Percentiles rank a stretch among this genome's conserved stretches.
These are phyloP conservation scores for Marmota flaviventris DNA, from an alignment of 2,113 vertebrate species.

Conservation along the genomic window DNA sequence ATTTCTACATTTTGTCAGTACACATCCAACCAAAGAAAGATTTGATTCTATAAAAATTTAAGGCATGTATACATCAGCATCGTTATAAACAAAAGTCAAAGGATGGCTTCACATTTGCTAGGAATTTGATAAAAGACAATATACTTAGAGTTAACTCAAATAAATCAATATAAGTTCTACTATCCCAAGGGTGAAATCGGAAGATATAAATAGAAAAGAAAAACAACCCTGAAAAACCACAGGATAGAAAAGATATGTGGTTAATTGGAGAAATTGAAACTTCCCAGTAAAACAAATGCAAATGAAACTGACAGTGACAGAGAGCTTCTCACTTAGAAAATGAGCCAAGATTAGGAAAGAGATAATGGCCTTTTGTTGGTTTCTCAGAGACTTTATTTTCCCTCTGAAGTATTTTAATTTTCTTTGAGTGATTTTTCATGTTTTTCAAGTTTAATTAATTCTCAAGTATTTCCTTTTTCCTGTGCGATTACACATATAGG, in stretches of 20 bases:
- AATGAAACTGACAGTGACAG: not conserved
- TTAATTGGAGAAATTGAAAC: constrained; percentile 22
- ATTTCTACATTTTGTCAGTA: not conserved
- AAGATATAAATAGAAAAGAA: constrained; percentile 15
- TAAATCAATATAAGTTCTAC: not conserved
- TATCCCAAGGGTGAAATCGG: not conserved
- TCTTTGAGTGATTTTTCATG: not conserved
- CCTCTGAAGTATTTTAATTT: constrained; percentile 11
- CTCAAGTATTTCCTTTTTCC: not conserved
- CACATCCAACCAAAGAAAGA: not conserved
- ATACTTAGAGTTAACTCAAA: constrained; percentile 4
- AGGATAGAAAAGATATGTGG: not conserved
- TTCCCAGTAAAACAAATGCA: constrained; percentile 19
- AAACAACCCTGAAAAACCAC: not conserved
- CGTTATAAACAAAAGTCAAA: constrained; percentile 23
- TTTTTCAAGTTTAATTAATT: constrained; percentile 49
- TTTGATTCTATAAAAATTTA: not conserved
- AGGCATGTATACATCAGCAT: not conserved
- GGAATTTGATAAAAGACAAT: constrained; percentile 21
- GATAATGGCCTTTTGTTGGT: not conserved
- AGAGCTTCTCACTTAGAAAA: not conserved
- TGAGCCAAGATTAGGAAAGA: not conserved
- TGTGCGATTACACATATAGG: not conserved
- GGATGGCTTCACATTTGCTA: not conserved
- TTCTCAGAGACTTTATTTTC: not conserved